phyloP scores from a whole-genome alignment of 2,888 invertebrate species.

The Ceratothoa steindachneri region DNA sequence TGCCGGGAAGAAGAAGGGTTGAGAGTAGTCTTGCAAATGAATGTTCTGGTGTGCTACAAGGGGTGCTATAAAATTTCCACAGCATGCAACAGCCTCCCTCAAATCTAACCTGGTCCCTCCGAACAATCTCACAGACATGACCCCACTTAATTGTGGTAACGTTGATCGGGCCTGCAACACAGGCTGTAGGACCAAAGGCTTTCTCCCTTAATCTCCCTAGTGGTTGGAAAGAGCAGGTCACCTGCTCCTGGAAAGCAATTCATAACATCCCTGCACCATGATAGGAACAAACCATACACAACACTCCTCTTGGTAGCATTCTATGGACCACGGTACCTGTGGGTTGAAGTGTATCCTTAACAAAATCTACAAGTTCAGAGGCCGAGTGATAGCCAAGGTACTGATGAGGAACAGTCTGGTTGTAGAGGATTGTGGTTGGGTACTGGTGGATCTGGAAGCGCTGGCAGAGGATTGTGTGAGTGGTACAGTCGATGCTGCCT shows the following conservation, averaged over 20 bases:
- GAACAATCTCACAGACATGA: neutral
- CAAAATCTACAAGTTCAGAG: slow-evolving; percentile 62
- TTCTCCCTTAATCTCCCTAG: no score
- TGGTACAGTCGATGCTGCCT: slow-evolving; percentile 62
- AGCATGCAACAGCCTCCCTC: no score
- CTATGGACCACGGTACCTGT: no score
- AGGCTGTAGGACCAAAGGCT: no score
- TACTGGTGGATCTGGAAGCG: slow-evolving; percentile 63
- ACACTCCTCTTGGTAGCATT: no score
- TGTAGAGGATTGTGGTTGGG: slow-evolving; percentile 67
- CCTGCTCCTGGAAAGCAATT: no score
- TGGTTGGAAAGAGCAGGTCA: no score
- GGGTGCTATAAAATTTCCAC: no score
- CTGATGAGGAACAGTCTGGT: slow-evolving; percentile 57
- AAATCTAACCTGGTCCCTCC: no score
- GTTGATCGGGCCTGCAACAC: no score
- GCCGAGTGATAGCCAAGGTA: slow-evolving; percentile 63
- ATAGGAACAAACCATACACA: neutral
- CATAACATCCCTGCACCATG: neutral
- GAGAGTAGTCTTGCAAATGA: slow-evolving; percentile 53
- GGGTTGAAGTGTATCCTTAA: slow-evolving; percentile 60
- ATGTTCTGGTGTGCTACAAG: no score
- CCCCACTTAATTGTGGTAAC: no score
- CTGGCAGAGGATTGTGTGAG: slow-evolving; percentile 60
- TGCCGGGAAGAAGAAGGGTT: slow-evolving; percentile 50